A percentile compares a stretch with the other conserved stretches of the same genome.
phyloP scores from a whole-genome alignment of 2,113 vertebrate genomes.

The Rhynchopsitta pachyrhyncha region DNA sequence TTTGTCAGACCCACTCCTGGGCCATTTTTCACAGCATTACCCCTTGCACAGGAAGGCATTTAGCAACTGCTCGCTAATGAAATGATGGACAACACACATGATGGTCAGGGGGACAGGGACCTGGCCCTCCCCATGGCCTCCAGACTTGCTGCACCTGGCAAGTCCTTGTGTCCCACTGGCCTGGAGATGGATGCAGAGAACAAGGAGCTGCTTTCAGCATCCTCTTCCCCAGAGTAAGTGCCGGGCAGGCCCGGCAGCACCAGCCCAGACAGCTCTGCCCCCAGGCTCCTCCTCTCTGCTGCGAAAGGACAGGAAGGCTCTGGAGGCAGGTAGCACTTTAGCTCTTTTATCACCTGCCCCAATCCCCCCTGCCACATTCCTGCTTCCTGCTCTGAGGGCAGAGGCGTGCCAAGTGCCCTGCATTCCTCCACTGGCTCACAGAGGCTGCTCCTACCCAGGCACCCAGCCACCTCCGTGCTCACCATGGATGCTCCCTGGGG shows the following conservation, averaged over 20 bases:
- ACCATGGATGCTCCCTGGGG: accelerated
- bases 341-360: constrained; percentile 52
- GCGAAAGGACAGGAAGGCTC: constrained; percentile 36
- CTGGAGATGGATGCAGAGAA: neutral
- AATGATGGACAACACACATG: neutral
- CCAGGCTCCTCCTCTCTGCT: neutral
- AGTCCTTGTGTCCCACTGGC: neutral
- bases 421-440: neutral
- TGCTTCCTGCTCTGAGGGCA: constrained; percentile 51
- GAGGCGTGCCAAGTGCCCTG: constrained; percentile 11
- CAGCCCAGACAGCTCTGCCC: constrained; percentile 46
- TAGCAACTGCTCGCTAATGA: neutral
- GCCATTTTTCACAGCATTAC: neutral
- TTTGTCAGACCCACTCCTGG: constrained; percentile 44
- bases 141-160: neutral
- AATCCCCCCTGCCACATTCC: neutral
- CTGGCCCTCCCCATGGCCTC: neutral
- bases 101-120: neutral
- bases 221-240: neutral
- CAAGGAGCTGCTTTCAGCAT: neutral
- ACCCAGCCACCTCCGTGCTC: neutral
- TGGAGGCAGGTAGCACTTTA: constrained; percentile 29
- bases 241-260: neutral
- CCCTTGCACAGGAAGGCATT: neutral
- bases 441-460: neutral